Base-by-base conservation (phyloP, 2,888 invertebrate species). In the Eucriotettix oculatus region DNA sequence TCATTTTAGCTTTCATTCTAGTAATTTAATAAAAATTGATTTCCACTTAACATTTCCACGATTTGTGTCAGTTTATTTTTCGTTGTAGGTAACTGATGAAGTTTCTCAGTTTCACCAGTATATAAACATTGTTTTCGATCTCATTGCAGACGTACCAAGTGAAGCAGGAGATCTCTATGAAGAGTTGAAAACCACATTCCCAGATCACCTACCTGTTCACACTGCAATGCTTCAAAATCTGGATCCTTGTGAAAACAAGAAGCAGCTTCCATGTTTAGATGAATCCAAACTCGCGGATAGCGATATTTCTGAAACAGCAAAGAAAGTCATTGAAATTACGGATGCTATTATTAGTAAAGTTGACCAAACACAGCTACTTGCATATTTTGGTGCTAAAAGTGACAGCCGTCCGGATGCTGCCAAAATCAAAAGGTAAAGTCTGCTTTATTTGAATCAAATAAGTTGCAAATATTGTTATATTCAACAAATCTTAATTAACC, bases 311-410 rank as follows among this genome's bases (percentile, higher is more conserved):
- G 76, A 88, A 70, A 73, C 83, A 71, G 84, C 43, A 16, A 72
- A 77, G 67, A 79, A 80, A 68, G 80, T 87, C 59, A 75, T 84
- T 44, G 74, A 76, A 16, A 74, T 87, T 41, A 77, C 85, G 67
- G 76, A 88, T 70, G 73, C 83, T 71, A 84, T 89, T 16, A 76
- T 90, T 58, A 75, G 77, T 10, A 79, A 82, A 63, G 84, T 93
- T 29, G 88, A 94, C 70, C 83, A 85, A 65, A 85, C 87, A 17
- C 83, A 85, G 65, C 72, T 97, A 64, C 76, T 96, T 42, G 85
- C 87, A 0, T 88, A 86, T 71, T 82, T 87, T 64, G 95, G 95
- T 9, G 80, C 89, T 68, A 95, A 94, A 74, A 82, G 81, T 61
- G 94, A 96, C 72, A 81, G 81, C n/a, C 79, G 90, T 58, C 74